These are phyloP conservation scores for Gymnogyps californianus DNA, from an alignment of 2,113 vertebrate species.

Conservation along the genomic window DNA sequence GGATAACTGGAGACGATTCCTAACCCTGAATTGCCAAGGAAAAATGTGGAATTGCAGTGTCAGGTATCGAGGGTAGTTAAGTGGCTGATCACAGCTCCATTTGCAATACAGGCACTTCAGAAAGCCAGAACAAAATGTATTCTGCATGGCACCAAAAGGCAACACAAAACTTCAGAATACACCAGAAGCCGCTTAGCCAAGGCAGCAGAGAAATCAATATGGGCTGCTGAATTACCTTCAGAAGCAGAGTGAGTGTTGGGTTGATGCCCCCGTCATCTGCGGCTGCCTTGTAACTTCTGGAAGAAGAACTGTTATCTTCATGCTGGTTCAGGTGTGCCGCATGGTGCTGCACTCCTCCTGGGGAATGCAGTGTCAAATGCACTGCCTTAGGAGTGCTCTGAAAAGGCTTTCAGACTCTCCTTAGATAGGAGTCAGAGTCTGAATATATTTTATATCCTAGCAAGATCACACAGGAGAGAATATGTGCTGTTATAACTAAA, in stretches of 20 bases:
- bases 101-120: background rate
- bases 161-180: background rate
- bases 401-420: background rate
- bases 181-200: background rate
- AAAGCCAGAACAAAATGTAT: background rate
- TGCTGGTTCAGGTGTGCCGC: background rate
- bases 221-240: background rate
- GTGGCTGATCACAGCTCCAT: background rate
- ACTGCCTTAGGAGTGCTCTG: fast-evolving
- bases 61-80: background rate
- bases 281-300: background rate
- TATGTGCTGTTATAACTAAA: background rate
- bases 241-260: background rate
- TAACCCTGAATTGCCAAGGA: background rate
- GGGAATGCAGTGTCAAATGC: background rate
- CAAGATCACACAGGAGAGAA: background rate
- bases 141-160: background rate
- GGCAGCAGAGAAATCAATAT: background rate
- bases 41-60: background rate
- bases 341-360: background rate
- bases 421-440: background rate
- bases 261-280: background rate
- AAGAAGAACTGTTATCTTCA: background rate
- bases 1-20: background rate
- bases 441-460: background rate